Base-by-base conservation (phyloP, 2,797 vertebrate species). In the Syndactyla subalaris region DNA sequence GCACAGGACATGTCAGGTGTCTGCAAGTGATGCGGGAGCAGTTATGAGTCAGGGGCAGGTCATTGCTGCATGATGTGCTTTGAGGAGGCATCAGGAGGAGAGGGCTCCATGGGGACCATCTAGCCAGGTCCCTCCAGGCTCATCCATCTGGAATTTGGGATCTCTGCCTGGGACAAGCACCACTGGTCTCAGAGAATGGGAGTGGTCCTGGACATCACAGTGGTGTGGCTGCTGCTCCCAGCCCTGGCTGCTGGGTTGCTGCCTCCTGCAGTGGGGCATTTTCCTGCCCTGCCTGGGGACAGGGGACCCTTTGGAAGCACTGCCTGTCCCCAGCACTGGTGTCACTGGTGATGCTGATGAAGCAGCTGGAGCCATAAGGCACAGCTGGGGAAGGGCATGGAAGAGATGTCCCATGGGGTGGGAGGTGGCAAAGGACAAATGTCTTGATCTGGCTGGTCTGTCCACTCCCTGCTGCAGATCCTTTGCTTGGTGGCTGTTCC, bases 231-330 rank as follows among this genome's bases (percentile, higher is more conserved):
- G n/a, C 52, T 75, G 0, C 34, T 36, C 7, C 34, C 34, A 36
- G 57, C 58, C 62, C 57, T 39, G 59, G 38, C 59, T 66, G n/a
- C 58, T 80, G 0, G 0, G 67, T 2, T 59, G 46, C 32, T 83
- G 52, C 62, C 34, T 48, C 20, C 6, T 52, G 45, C 55, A 30
- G 5, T 30, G 61, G 55, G 38, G 6, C 20, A n/a, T 41, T 54
- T 52, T 74, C n/a, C 72, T 43, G 43, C 61, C 32, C 27, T 57
- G 51, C 34, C 45, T 15, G 52, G 54, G 45, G 39, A n/a, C n/a
- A 29, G 11, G 0, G 3, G 59, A 26, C 36, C 58, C 36, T 65
- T 65, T 49, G 67, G 48, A 51, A 18, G 55, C 0, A 0, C 52
- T 48, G 48, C 48, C 59, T 1, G 4, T 49, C 13, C 13, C 13